These are phyloP conservation scores for Nesoenas mayeri DNA, from an alignment of 2,113 vertebrate species.

Conservation along the genomic window DNA sequence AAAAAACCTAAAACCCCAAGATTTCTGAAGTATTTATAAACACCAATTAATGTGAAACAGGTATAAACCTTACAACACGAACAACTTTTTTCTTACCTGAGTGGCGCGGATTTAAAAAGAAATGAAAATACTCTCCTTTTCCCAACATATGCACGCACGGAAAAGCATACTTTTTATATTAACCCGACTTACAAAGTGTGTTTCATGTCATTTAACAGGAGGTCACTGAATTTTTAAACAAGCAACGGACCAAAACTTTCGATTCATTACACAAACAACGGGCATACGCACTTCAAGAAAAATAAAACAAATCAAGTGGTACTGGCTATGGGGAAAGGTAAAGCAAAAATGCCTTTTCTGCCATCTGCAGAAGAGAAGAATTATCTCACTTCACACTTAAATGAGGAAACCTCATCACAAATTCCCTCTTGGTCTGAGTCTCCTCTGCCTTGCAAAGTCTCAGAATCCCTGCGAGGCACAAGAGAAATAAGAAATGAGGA, in stretches of 20 bases:
- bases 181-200: constrained; percentile 15
- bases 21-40: constrained; percentile 60
- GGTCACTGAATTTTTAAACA: constrained; percentile 56
- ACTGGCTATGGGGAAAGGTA: background rate
- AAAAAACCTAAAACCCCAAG: background rate
- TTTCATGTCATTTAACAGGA: constrained; percentile 53
- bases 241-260: constrained; percentile 53
- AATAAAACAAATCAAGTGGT: background rate
- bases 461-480: background rate
- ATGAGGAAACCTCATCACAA: background rate
- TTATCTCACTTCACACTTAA: background rate
- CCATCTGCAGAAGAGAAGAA: background rate
- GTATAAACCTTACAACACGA: background rate
- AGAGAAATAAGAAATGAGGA: background rate
- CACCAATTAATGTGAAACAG: constrained; percentile 37
- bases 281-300: background rate
- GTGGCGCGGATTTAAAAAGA: background rate
- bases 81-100: background rate
- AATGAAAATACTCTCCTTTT: background rate
- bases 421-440: background rate
- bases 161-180: constrained; percentile 30
- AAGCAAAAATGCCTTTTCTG: background rate
- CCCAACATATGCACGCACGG: background rate
- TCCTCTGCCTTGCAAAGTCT: background rate
- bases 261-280: constrained; percentile 56